Conservation (phyloP, 2,888 invertebrate genomes). For the Achlya flavicornis region DNA sequence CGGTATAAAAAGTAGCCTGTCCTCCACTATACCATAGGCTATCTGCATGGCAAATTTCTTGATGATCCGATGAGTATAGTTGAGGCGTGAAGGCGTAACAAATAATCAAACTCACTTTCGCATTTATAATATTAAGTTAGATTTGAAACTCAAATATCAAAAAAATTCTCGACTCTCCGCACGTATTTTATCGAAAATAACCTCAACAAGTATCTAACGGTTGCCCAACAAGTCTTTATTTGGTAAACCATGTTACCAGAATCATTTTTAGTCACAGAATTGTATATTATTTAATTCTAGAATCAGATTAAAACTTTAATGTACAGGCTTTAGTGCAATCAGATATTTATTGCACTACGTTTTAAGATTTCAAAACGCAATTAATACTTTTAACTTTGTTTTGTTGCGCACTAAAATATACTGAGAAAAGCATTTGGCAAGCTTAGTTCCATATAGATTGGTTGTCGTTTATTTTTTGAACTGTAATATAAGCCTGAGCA, state of each 20-base stretch:
- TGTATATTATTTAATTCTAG: neutral
- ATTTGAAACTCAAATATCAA: no score
- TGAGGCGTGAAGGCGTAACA: no score
- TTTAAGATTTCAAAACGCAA: neutral
- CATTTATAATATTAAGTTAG: no score
- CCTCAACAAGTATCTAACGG: neutral
- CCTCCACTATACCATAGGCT: no score
- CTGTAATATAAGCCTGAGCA: no score
- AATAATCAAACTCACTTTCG: no score
- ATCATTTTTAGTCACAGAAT: neutral
- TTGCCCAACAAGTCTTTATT: neutral
- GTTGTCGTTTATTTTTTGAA: neutral
- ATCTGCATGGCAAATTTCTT: no score
- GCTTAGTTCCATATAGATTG: neutral
- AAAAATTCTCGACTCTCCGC: no score
- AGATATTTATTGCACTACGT: slow-evolving; percentile 1
- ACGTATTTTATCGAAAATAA: neutral
- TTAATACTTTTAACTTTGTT: neutral
- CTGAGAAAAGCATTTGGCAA: slow-evolving; percentile 1
- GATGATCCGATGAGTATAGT: no score
- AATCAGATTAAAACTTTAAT: neutral
- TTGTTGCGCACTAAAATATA: neutral
- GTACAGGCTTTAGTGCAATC: neutral
- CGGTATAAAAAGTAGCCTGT: no score
- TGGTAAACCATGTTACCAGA: neutral